Conservation (phyloP, 1,140 invertebrate genomes). For the Drosophila leontia region DNA sequence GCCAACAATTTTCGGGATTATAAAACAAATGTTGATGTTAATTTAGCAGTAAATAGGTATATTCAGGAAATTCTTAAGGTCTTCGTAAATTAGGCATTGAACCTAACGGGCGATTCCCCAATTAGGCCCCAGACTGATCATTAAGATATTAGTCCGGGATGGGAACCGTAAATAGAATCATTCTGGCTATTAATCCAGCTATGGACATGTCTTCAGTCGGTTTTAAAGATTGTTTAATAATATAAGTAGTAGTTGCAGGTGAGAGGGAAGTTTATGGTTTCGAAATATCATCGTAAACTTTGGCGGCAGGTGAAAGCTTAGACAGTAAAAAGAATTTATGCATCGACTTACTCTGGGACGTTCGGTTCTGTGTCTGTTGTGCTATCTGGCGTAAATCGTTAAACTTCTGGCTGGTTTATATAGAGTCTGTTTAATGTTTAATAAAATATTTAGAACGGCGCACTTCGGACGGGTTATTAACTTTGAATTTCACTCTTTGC, state of each 20-base stretch:
- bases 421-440: slow-evolving; percentile 27
- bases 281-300: slow-evolving; percentile 16
- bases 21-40: slow-evolving; percentile 38
- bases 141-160: slow-evolving; percentile 36
- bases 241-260: slow-evolving; percentile 9
- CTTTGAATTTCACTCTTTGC: slow-evolving; percentile 66
- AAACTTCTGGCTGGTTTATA: not conserved
- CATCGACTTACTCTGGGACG: slow-evolving; percentile 59
- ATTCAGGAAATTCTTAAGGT: slow-evolving; percentile 4
- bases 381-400: slow-evolving; percentile 35
- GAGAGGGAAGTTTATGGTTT: slow-evolving; percentile 12
- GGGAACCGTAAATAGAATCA: slow-evolving; percentile 30
- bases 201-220: slow-evolving; percentile 1
- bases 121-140: slow-evolving; percentile 40
- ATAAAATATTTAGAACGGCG: slow-evolving; percentile 45
- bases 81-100: slow-evolving; percentile 7
- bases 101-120: slow-evolving; percentile 43
- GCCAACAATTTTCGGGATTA: slow-evolving; percentile 11
- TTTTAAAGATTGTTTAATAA: slow-evolving; percentile 9
- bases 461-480: slow-evolving; percentile 49
- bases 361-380: slow-evolving; percentile 43
- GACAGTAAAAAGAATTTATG: slow-evolving; percentile 10
- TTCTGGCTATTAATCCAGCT: slow-evolving; percentile 10
- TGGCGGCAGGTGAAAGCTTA: slow-evolving; percentile 30
- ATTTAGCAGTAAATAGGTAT: slow-evolving; percentile 17